Percentiles rank a stretch among this genome's conserved stretches.
These are phyloP conservation scores for Penaeus chinensis DNA, from an alignment of 1,140 invertebrate genomes.

Conservation along the genomic window DNA sequence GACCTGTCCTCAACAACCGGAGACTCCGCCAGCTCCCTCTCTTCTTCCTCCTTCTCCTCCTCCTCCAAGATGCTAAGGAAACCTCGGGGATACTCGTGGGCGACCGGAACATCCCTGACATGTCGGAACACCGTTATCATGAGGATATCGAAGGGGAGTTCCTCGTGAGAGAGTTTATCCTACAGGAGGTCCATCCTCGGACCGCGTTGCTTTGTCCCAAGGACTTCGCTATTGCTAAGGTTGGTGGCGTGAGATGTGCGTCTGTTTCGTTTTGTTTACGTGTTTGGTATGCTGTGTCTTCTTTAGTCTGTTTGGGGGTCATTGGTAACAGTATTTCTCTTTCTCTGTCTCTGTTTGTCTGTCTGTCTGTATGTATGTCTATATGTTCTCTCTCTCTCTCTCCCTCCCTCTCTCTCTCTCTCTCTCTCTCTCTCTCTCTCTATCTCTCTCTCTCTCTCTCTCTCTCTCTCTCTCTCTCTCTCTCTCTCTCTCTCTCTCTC, in stretches of 20 bases:
- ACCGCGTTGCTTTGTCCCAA: constrained; percentile 42
- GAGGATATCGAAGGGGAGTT: constrained; percentile 29
- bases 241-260: not conserved
- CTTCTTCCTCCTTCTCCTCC: not conserved
- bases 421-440: not conserved
- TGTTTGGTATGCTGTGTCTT: too few relatives aligned
- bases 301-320: too few relatives aligned
- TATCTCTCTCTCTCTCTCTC: constrained; percentile 4
- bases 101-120: not conserved
- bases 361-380: too few relatives aligned
- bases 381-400: too few relatives aligned
- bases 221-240: constrained; percentile 46
- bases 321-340: too few relatives aligned
- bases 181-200: constrained; percentile 42
- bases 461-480: not conserved
- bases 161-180: constrained; percentile 34
- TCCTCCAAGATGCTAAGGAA: not conserved
- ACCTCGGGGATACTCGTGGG: not conserved
- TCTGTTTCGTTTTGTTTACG: not conserved
- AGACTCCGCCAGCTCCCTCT: too few relatives aligned
- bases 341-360: too few relatives aligned
- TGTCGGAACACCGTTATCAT: constrained; percentile 28
- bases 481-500: not conserved
- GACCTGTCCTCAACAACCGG: too few relatives aligned
- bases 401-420: too few relatives aligned